Conservation (phyloP, 2,797 vertebrate genomes). For the Xiphorhynchus erythropygius region DNA sequence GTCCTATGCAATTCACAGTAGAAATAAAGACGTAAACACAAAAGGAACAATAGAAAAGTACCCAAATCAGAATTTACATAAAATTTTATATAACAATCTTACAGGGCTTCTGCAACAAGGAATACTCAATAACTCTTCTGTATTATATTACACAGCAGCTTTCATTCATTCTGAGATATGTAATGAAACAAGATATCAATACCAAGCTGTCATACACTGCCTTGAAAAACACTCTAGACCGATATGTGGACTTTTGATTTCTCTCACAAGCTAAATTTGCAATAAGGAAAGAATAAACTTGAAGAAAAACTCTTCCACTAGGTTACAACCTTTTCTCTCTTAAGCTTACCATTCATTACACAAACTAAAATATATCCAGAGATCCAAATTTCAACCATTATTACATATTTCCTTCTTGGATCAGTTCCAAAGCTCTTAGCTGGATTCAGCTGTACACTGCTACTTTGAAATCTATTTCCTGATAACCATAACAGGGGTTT, state of each 20-base stretch:
- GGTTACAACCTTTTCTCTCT: not conserved
- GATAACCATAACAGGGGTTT: not conserved
- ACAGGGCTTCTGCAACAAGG: not conserved
- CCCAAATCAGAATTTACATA: not conserved
- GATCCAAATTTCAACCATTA: not conserved
- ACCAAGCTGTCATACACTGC: not conserved
- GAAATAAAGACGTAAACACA: not conserved
- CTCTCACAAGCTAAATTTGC: not conserved
- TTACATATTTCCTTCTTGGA: not conserved
- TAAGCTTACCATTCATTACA: not conserved
- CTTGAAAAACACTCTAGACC: not conserved
- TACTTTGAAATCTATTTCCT: constrained; percentile 39
- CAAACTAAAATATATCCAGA: not conserved
- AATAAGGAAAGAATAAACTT: not conserved
- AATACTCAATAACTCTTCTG: not conserved
- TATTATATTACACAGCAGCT: not conserved
- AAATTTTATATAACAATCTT: not conserved
- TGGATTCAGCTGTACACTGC: not conserved
- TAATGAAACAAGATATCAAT: not conserved
- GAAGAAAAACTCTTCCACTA: not conserved
- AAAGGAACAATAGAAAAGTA: not conserved
- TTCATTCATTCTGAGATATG: not conserved
- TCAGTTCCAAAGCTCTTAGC: not conserved
- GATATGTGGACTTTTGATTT: not conserved
- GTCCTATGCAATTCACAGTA: not conserved